Percentiles rank a stretch among this genome's conserved stretches.
Conservation (phyloP, 2,113 vertebrate species). For the Solea solea region DNA sequence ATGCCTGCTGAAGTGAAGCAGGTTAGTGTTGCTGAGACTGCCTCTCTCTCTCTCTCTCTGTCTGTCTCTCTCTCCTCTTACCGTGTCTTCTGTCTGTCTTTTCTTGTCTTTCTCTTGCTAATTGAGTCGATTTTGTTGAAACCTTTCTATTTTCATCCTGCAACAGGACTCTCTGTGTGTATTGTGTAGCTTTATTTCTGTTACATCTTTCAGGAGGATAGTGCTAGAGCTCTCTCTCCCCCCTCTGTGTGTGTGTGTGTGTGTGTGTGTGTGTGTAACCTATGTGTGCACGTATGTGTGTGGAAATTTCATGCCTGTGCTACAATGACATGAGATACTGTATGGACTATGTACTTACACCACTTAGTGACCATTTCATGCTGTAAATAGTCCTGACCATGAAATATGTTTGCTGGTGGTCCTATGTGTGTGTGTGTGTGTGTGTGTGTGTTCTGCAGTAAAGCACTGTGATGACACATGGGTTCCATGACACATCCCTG, state of each 20-base stretch:
- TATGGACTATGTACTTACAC: constrained; percentile 9
- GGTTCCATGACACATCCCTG: constrained; percentile 49
- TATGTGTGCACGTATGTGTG: not conserved
- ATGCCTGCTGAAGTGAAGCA: constrained; percentile 91
- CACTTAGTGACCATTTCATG: constrained; percentile 36
- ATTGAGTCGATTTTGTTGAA: constrained; percentile 1
- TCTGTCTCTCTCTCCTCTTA: constrained; percentile 30
- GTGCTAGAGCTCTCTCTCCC: not conserved
- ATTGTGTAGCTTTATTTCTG: too few species aligned
- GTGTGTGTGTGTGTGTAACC: not conserved
- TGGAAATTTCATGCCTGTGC: constrained; percentile 8
- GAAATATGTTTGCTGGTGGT: constrained; percentile 33
- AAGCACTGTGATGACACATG: constrained; percentile 51
- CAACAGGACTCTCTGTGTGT: not conserved
- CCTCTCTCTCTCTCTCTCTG: constrained; percentile 16
- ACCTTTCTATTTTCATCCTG: not conserved
- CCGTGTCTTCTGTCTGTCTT: constrained; percentile 5
- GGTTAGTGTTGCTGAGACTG: constrained; percentile 79
- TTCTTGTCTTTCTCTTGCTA: constrained; percentile 5
- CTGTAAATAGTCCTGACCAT: constrained; percentile 44
- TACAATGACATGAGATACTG: constrained; percentile 27
- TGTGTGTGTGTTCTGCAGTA: constrained; percentile 24
- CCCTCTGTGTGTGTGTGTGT: not conserved
- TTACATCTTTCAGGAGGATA: constrained; percentile 38
- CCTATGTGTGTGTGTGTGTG: constrained; percentile 5